Base-by-base conservation (phyloP, 1,140 invertebrate genomes). In the Octopus sinensis region DNA sequence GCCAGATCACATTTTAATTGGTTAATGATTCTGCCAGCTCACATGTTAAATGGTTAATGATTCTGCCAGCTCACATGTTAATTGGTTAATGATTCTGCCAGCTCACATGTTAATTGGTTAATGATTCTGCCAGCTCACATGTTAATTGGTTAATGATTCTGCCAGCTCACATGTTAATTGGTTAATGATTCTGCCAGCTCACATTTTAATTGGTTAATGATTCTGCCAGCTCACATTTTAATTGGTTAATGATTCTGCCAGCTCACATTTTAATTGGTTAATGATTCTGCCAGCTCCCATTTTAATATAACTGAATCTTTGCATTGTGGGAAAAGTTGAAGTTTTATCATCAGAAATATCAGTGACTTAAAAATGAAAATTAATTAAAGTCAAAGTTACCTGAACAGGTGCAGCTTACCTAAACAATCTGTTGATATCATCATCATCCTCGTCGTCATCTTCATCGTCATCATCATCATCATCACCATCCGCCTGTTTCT, bases 371-470 rank as follows among this genome's bases (percentile, higher is more conserved):
- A 62, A 62, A 62, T 10, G 3, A 1, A 62, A 3, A 62, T 10
- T 9, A 62, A 62, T 10, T 1, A 62, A 3, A 62, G 17, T 62
- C 9, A 62, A 62, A 17, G 17, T 10, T 10, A 17, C 1, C 3
- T 62, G 9, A 10, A 62, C 13, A n/a, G 5, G 17, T 13, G 4
- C 13, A n/a, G 17, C 17, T 17, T 17, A 71, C 68, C 30, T 13
- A 71, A 4, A 13, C 68, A 71, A n/a, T 71, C 30, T 7, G 52
- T n/a, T 56, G 43, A 51, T 3, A 68, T 4, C 54, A 2, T 77
- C 68, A 54, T 82, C 81, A 53, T 77, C 43, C 9, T 76, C 73
- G 43, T 81, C 54, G 30, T 81, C 80, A n/a, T 53, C 73, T 13
- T 56, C 73, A 23, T 81, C 76, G 4, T n/a, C 9, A 75, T 80